phyloP scores from a whole-genome alignment of 2,113 vertebrate species.

The Hypocryptadius cinnamomeus region DNA sequence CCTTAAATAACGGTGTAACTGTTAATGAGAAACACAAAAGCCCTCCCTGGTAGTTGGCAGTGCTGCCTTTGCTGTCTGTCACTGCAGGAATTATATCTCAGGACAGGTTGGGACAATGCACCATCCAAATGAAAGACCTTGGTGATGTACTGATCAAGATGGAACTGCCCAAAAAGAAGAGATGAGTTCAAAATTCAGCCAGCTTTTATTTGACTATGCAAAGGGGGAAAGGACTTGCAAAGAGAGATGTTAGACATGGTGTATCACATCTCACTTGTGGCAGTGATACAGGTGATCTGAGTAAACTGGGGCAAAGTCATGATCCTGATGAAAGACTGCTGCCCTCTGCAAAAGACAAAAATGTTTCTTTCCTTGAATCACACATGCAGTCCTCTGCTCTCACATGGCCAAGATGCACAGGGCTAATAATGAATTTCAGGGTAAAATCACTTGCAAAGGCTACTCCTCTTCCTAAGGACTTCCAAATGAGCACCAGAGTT shows the following conservation, averaged over 20 bases:
- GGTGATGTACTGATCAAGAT: slow-evolving; percentile 33
- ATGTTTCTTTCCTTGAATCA: background rate
- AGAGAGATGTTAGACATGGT: background rate
- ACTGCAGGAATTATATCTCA: background rate
- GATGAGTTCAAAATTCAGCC: background rate
- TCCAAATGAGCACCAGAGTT: background rate
- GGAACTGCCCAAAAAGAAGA: background rate
- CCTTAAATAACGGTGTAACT: slow-evolving; percentile 56
- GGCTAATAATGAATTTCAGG: background rate
- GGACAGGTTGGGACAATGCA: slow-evolving; percentile 15
- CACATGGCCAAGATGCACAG: background rate
- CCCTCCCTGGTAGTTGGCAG: slow-evolving; percentile 53
- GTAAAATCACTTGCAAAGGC: background rate
- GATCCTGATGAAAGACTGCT: background rate
- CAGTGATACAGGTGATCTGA: background rate
- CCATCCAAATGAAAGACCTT: slow-evolving; percentile 29
- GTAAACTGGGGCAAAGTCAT: background rate
- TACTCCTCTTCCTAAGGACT: background rate
- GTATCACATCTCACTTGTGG: background rate
- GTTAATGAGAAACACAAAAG: slow-evolving; percentile 43
- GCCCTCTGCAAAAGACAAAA: background rate
- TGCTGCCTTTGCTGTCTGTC: slow-evolving; percentile 38
- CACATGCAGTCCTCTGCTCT: background rate
- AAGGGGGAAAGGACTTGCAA: background rate
- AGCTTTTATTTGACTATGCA: background rate